Percentiles rank a stretch among this genome's conserved stretches.
phyloP scores from a whole-genome alignment of 2,113 vertebrate genomes.

The Nothobranchius kuhntae region DNA sequence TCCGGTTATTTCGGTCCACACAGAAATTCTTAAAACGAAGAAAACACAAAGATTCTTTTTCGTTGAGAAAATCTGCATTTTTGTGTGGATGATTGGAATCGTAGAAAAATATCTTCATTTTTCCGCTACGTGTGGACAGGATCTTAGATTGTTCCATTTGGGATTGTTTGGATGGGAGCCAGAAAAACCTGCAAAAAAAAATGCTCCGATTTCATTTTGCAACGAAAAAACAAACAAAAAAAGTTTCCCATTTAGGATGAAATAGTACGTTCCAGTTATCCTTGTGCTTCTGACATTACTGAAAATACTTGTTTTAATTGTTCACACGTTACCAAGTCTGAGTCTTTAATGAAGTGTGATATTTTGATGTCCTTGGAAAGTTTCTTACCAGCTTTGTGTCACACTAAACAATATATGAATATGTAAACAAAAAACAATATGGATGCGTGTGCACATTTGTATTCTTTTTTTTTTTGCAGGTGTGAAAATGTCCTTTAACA shows the following conservation, averaged over 20 bases:
- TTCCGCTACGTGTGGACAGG: no score
- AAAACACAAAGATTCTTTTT: no score
- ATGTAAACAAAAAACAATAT: conserved; percentile 2
- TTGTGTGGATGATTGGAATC: no score
- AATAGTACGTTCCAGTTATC: neutral
- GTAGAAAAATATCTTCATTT: no score
- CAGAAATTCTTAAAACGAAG: no score
- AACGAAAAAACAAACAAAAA: no score
- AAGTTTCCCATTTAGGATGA: neutral
- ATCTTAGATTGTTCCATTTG: no score
- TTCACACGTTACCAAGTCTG: conserved; percentile 4
- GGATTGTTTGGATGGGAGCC: no score
- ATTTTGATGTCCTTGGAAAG: conserved; percentile 41
- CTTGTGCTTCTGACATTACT: neutral
- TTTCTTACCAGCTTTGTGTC: conserved; percentile 19
- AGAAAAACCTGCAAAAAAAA: no score
- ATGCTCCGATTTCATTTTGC: no score
- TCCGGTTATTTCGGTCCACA: no score
- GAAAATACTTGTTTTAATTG: neutral
- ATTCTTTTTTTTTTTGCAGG: neutral
- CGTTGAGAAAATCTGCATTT: no score
- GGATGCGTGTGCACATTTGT: neutral
- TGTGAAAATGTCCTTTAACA: neutral
- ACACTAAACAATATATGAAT: neutral
- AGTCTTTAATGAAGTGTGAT: conserved; percentile 12